Conservation (phyloP, 2,113 vertebrate species). For the Picathartes gymnocephalus region DNA sequence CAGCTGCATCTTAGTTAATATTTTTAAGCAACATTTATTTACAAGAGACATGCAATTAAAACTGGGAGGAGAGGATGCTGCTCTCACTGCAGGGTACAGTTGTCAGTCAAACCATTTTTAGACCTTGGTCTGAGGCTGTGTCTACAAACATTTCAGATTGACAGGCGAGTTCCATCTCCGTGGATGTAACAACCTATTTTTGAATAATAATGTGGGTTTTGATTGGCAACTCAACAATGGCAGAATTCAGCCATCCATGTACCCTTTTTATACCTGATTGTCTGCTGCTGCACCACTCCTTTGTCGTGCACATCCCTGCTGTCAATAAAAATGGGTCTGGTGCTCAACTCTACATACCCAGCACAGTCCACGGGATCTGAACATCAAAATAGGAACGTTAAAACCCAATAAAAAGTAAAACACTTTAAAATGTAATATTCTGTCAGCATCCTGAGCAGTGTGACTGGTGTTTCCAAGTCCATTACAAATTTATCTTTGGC, state of each 20-base stretch:
- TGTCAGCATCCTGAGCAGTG: background rate
- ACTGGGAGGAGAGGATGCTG: background rate
- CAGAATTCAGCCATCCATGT: background rate
- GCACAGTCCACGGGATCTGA: background rate
- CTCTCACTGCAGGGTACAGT: background rate
- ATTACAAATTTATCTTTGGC: background rate
- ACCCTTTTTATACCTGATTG: background rate
- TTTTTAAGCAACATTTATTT: background rate
- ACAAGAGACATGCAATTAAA: background rate
- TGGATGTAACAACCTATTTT: background rate
- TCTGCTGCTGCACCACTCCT: background rate
- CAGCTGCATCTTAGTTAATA: background rate
- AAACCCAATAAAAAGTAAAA: background rate
- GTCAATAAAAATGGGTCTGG: background rate
- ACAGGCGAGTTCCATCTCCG: background rate
- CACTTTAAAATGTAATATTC: background rate
- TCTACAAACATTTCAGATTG: background rate
- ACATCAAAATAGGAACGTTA: background rate
- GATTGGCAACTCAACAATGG: conserved; percentile 21
- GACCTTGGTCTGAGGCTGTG: background rate
- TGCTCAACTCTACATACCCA: background rate
- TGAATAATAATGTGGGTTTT: conserved; percentile 24
- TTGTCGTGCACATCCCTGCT: background rate
- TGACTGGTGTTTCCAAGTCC: background rate
- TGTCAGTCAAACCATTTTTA: conserved; percentile 57